Evolutionary conservation across 1,140 invertebrate genomes (phyloP), one percentile per base, ranked within the genome.

Genomic region (Neoseiulus cucumeris): DNA sequence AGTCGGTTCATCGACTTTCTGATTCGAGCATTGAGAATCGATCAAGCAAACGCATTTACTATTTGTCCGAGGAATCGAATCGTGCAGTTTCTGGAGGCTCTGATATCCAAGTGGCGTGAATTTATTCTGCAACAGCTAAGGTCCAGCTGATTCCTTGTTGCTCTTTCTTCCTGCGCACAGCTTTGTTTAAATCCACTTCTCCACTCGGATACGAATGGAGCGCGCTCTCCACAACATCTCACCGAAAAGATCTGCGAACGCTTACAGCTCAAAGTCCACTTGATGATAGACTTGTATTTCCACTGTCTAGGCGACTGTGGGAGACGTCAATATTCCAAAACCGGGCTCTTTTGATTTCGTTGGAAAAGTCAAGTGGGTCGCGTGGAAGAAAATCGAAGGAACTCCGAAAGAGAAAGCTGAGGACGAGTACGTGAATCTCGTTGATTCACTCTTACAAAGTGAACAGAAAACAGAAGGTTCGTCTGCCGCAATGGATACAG

Each of bases 321-420:
- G 82, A 7, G 72, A 77, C 66, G 80, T 79, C 64, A 78, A 76
- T 64, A 74, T 71, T 6, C 72, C 75, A 20, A 79, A 80, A 66
- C 82, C 82, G 33, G 80, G 80, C n/a, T 78, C 81, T 75, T 76
- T 82, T 72, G 81, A 83, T 70, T 75, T 83, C 70, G 80, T 82
- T 42, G 81, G 79, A 2, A 78, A 79, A 68, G 81, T 80, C 7
- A 83, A 83, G 72, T 83, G 81, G 80, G 78, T 80, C 67, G 81
- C 82, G 6, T 83, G 82, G 82, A 81, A 77, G 70, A 66, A 68
- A 30, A 71, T 82, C 7, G 80, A 78, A 20, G 70, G 65, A 29
- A 70, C 74, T 65, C 67, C 71, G 33, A 71, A 78, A 72, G 79
- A 59, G 12, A 25, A 59, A 25, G 51, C 51, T 1, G 51, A 59